phyloP scores from a whole-genome alignment of 2,113 vertebrate genomes.

The Ibidorhyncha struthersii region DNA sequence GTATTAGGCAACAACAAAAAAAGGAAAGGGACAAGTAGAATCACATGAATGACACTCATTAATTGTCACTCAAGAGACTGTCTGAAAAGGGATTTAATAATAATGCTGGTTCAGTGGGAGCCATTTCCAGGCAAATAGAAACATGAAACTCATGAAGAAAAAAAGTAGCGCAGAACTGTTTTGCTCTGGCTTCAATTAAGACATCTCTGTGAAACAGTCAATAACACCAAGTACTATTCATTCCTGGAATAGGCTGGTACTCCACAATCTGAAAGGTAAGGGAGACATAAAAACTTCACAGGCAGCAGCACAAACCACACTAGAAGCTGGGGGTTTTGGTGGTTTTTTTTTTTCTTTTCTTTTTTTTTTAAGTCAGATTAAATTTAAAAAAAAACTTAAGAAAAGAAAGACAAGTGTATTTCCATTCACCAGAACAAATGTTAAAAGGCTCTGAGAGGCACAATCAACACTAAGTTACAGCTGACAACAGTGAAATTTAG shows the following conservation, averaged over 20 bases:
- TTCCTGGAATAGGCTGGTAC: background rate
- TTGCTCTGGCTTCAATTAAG: background rate
- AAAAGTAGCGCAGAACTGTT: background rate
- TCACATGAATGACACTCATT: background rate
- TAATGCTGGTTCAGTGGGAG: background rate
- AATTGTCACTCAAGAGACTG: background rate
- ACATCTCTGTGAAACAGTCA: background rate
- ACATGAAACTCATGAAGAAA: background rate
- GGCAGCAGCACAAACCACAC: background rate
- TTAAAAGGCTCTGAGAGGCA: background rate
- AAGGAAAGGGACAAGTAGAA: background rate
- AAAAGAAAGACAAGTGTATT: background rate
- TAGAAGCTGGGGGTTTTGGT: background rate
- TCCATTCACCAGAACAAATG: background rate
- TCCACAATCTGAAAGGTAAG: background rate
- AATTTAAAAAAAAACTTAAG: background rate
- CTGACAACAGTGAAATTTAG: background rate
- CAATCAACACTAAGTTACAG: background rate
- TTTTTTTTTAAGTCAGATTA: background rate
- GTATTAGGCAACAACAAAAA: background rate
- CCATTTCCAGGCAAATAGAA: background rate
- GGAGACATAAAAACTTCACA: background rate
- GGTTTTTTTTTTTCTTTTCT: background rate
- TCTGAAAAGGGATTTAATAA: background rate
- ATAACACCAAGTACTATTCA: background rate